A percentile compares a stretch with the other conserved stretches of the same genome.
phyloP scores from a whole-genome alignment of 2,113 vertebrate genomes.

The Mystacornis crossleyi region DNA sequence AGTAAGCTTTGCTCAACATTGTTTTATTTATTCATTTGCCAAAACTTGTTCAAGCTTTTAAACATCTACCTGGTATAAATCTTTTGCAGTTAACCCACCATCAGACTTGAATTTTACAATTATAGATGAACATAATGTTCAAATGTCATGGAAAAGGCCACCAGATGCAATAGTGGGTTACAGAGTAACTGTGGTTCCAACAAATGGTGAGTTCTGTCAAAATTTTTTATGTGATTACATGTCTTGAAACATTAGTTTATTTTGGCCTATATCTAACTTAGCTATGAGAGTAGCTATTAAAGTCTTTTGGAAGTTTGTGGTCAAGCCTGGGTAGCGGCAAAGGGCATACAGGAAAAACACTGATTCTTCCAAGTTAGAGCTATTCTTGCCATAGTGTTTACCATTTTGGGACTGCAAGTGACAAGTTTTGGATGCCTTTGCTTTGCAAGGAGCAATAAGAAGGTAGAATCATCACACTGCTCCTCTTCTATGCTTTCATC shows the following conservation, averaged over 20 bases:
- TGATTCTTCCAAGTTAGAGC: background rate
- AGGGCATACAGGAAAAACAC: background rate
- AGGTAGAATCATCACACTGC: background rate
- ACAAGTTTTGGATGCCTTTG: background rate
- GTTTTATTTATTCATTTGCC: slow-evolving; percentile 54
- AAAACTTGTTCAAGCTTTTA: slow-evolving; percentile 30
- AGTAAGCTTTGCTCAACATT: slow-evolving; percentile 73
- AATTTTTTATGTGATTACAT: background rate
- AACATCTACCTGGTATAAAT: slow-evolving; percentile 55
- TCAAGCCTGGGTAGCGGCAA: background rate
- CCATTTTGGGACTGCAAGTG: background rate
- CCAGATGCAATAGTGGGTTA: slow-evolving; percentile 86
- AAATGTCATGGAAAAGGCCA: slow-evolving; percentile 90
- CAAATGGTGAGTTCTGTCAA: slow-evolving; percentile 81
- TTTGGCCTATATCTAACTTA: background rate
- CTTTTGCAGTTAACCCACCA: slow-evolving; percentile 89
- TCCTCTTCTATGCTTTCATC: background rate
- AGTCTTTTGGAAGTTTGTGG: background rate
- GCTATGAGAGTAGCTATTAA: background rate
- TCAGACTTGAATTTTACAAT: slow-evolving; percentile 96
- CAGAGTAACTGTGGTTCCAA: slow-evolving; percentile 86
- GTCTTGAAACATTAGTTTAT: background rate
- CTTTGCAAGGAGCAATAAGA: background rate
- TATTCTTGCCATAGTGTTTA: background rate
- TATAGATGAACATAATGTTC: slow-evolving; percentile 92